Evolutionary conservation across 2,888 invertebrate genomes (phyloP).

Genomic region (Heliconius charithonia): DNA sequence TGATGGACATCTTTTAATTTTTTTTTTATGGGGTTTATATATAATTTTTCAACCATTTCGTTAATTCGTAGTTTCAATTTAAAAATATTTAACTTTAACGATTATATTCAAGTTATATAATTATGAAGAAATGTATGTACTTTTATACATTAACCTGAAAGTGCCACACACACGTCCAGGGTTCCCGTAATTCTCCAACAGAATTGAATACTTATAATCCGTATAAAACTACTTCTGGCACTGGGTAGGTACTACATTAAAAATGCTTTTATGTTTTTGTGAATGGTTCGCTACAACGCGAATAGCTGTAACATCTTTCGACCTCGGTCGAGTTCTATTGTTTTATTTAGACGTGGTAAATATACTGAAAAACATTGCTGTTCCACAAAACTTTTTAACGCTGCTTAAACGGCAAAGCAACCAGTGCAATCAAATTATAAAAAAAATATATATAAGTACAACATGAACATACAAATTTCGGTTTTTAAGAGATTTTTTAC

Average conservation of each 20-base stretch:
- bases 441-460: background rate
- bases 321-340: conserved; percentile 42
- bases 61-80: too few species aligned
- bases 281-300: conserved; percentile 39
- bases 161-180: background rate
- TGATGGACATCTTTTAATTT: too few species aligned
- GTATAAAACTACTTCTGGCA: conserved; percentile 32
- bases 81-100: background rate
- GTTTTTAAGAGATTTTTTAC: too few species aligned
- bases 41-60: too few species aligned
- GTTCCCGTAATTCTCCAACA: background rate
- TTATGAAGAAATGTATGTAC: background rate
- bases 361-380: conserved; percentile 21
- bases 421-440: background rate
- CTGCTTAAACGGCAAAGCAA: background rate
- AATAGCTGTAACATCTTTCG: conserved; percentile 39
- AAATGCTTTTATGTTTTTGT: conserved; percentile 43
- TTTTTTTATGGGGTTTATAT: too few species aligned
- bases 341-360: conserved; percentile 36
- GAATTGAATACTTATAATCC: conserved; percentile 23
- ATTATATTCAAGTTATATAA: background rate
- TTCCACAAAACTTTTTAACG: conserved; percentile 6
- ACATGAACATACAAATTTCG: background rate
- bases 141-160: background rate
- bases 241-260: conserved; percentile 37